Evolutionary conservation across 1,140 invertebrate genomes (phyloP).

Genomic region (Cyclargus thomasi): DNA sequence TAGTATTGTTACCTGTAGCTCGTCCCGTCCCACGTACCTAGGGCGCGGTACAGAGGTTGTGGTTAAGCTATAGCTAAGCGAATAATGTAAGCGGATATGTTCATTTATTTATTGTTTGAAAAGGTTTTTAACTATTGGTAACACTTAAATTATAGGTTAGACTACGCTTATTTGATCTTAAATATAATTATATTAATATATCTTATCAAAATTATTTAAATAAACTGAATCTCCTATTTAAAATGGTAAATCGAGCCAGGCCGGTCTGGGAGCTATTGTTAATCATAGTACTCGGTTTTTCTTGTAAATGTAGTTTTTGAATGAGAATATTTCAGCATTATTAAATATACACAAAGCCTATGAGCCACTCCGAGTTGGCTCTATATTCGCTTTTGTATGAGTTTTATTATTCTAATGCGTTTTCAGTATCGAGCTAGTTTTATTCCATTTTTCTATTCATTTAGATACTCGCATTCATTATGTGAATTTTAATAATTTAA

Average conservation of each 20-base stretch:
- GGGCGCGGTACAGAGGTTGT: no score
- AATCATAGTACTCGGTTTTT: background rate
- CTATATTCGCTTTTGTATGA: conserved; percentile 7
- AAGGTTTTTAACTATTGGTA: no score
- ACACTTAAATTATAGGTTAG: no score
- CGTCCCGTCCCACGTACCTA: no score
- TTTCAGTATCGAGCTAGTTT: conserved; percentile 4
- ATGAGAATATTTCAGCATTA: conserved; percentile 1
- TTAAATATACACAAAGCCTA: conserved; percentile 6
- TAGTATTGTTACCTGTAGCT: no score
- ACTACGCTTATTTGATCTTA: no score
- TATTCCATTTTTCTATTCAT: conserved; percentile 8
- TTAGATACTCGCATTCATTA: conserved; percentile 1
- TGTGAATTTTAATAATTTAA: background rate
- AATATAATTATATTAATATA: no score
- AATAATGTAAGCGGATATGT: no score
- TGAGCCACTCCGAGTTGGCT: background rate
- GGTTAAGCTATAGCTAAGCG: no score
- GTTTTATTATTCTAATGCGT: conserved; percentile 10
- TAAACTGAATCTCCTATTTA: background rate
- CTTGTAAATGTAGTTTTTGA: conserved; percentile 1
- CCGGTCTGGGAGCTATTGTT: background rate
- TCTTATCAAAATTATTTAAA: background rate
- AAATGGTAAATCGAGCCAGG: background rate
- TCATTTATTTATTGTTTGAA: no score